These are phyloP conservation scores for Dynastes maya DNA, from an alignment of 2,888 invertebrate genomes.

Conservation along the genomic window DNA sequence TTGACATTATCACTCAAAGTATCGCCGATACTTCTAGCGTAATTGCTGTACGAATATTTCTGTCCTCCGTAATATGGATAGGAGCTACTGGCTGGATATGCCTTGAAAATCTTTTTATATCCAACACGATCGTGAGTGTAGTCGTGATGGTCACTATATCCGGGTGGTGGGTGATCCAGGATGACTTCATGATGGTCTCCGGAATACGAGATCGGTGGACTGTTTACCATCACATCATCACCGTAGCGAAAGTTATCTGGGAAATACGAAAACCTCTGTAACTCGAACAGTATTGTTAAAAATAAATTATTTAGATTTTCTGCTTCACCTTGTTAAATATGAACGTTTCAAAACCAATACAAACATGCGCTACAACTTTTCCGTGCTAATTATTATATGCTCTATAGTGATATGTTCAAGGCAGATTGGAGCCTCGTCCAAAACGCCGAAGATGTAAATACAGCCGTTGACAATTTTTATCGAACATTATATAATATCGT, in stretches of 20 bases:
- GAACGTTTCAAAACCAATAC: no score
- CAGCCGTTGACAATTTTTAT: no score
- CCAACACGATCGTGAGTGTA: not conserved
- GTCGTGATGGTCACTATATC: conserved; percentile 27
- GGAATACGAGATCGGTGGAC: conserved; percentile 5
- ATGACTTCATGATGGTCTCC: conserved; percentile 32
- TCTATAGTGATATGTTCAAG: no score
- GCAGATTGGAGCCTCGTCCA: no score
- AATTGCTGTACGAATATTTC: conserved; percentile 14
- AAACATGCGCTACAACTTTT: no score
- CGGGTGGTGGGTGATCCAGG: conserved; percentile 47
- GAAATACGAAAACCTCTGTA: not conserved
- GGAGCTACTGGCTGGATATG: conserved; percentile 4
- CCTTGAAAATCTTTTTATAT: conserved; percentile 33
- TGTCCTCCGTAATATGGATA: conserved; percentile 15
- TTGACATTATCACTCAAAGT: conserved; percentile 54
- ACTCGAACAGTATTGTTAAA: no score
- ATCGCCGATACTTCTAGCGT: conserved; percentile 52
- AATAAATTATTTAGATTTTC: no score
- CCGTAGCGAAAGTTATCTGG: conserved; percentile 12
- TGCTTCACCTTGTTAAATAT: no score
- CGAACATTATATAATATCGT: no score
- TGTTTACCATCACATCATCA: conserved; percentile 4
- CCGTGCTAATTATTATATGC: no score
- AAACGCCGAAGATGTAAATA: no score